Base-by-base conservation (phyloP, 2,888 invertebrate species). In the Eristalinus aeneus region DNA sequence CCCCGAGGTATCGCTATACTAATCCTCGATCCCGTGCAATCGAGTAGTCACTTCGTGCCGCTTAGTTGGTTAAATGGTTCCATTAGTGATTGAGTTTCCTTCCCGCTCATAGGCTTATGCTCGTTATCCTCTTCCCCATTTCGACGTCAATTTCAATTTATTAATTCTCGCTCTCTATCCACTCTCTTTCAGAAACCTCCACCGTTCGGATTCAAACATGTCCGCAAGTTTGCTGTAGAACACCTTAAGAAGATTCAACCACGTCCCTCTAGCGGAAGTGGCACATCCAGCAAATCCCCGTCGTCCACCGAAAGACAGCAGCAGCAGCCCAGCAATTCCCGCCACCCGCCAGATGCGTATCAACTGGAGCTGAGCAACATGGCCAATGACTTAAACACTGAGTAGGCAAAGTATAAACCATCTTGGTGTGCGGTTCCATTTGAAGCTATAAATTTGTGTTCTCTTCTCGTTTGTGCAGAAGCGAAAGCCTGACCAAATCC, bases 401-500 rank as follows among this genome's bases (percentile, higher is more conserved):
- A 92, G 91, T 92, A 80, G 90, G 91, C 89, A 78, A 85, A 74
- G 79, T 78, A 82, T 61, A 81, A 68, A 72, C 2, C 22, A 61
- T 53, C 63, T 71, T 63, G 11, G 46, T 16, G 61, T 71, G 12
- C 31, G 63, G 69, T 84, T 77, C 72, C 65, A 56, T 27, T 76
- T 39, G 34, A 56, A 46, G 61, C 39, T 27, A 60, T 54, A 27
- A 27, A 3, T 27, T 5, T 27, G 2, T 27, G 27, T 31, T 54
- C 39, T n/a, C 11, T 31, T 10, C 22, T 1, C n/a, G 5, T 23
- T 5, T 6, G 20, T 36, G 12, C 67, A 91, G 91, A 90, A 89
- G 89, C 63, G 91, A 90, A 68, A 90, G 91, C 16, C 88, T 91
- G 2, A 90, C 75, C 22, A 86, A 88, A 69, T 72, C 89, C 2